Base-by-base conservation (phyloP, 2,888 invertebrate genomes). In the Euclidia mi region DNA sequence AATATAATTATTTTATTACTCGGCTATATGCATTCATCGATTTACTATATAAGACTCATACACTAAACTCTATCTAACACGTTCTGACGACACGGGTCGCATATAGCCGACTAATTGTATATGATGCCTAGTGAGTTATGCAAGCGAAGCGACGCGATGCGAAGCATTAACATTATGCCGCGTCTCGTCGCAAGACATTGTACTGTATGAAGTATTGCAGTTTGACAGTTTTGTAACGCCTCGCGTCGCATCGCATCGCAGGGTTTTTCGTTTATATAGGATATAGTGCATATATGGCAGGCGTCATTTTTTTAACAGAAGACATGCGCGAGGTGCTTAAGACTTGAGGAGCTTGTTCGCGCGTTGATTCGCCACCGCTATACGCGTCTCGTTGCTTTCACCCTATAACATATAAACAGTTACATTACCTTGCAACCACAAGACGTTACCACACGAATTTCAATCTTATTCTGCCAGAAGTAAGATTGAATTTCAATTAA, bases 341-440 rank as follows among this genome's bases (percentile, higher is more conserved):
- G 95, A 96, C 95, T 97, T 97, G 92, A 98, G 97, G 77, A 98
- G 96, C 89, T 98, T 98, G 94, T 97, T 97, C 87, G 98, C 98
- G 81, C 98, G 96, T 89, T 98, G 97, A 94, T 98, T 98, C 79
- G 98, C 98, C 86, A 97, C 97, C 81, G 96, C 96, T 95, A 98
- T 98, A 94, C 98, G 97, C 57, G 96, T 96, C 93, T 98, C 97
- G 95, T 98, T 98, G 85, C 98, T 97, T 85, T 96, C 96, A 82
- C 96, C 97, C 97, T 97, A 95, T 65, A 86, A 88, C 49, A 56
- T 40, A 56, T 0, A 15, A 62, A 51, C n/a, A 7, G 15, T 56
- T 56, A 35, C 49, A 56, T 9, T 50, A 62, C n/a, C 15, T 37
- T 14, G 17, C 32, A 40, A 11, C 20, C 12, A 43, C n/a, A 11